Evolutionary conservation across 2,888 invertebrate genomes (phyloP), one percentile per base, ranked within the genome.

Genomic region (Abrostola triplasia): DNA sequence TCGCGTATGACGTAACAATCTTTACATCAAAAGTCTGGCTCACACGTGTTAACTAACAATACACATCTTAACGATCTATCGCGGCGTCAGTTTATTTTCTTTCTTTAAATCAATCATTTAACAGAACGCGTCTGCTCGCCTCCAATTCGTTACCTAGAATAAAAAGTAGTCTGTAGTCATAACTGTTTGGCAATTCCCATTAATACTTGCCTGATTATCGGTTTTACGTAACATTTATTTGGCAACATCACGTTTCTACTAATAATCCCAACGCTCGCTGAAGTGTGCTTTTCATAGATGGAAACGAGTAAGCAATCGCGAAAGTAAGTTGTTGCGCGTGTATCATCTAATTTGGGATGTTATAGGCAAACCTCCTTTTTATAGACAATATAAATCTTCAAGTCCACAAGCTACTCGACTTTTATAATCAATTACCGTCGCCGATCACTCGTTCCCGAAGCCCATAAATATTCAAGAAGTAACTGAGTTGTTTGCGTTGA

Each of bases 401-500:
- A 86, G 86, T 90, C 84, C 84, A 83, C 87, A 84, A 86, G 85
- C 87, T 85, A 77, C 81, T 84, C 79, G 92, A 92, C 91, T 91
- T 92, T 92, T 91, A 92, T 88, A 91, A 91, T 91, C 92, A 90
- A 92, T 92, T 92, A 91, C 88, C 78, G 85, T 86, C 86, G 76
- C 83, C 86, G 85, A 92, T 90, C 88, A 90, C 85, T 89, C 88
- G 86, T 80, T 85, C 80, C 80, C 75, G 80, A 81, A 82, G 73
- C 77, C 86, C 84, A 87, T 91, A 90, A 91, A 90, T 90, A 90
- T 89, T 87, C 88, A 84, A 86, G 82, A 82, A 86, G 84, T 85
- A 84, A 85, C 84, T 77, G 84, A 84, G 80, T 82, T 87, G 85
- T 89, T 87, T 88, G 86, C 82, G 80, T 83, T 79, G 77, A 85